A percentile compares a stretch with the other conserved stretches of the same genome.
Conservation (phyloP, 1,140 invertebrate genomes). For the Aphelinus certus region DNA sequence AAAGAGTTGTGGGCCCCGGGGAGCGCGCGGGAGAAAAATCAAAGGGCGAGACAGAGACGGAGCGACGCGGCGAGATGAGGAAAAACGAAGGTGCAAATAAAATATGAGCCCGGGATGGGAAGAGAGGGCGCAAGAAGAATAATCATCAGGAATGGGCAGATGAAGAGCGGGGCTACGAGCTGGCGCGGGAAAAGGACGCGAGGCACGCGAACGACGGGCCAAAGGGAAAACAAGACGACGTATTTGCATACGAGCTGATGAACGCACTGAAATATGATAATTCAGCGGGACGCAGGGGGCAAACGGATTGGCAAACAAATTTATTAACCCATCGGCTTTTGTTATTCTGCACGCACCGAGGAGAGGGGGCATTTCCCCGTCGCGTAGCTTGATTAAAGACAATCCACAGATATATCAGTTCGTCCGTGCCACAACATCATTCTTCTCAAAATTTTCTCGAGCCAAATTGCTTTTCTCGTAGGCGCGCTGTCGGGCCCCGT, state of each 20-base stretch:
- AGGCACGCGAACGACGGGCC: neutral
- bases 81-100: slow-evolving; percentile 36
- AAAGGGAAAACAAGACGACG: neutral
- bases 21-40: slow-evolving; percentile 19
- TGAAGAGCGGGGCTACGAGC: neutral
- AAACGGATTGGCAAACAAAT: neutral
- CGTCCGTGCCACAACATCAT: too few relatives aligned
- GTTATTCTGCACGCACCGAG: too few relatives aligned
- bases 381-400: too few relatives aligned
- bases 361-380: too few relatives aligned
- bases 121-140: neutral
- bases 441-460: too few relatives aligned
- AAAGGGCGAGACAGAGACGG: slow-evolving; percentile 23
- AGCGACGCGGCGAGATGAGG: slow-evolving; percentile 8
- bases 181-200: neutral
- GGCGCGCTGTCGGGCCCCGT: too few relatives aligned
- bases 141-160: neutral
- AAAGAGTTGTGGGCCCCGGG: slow-evolving; percentile 19
- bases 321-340: too few relatives aligned
- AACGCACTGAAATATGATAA: neutral
- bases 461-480: too few relatives aligned
- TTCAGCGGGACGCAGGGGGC: neutral
- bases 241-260: neutral
- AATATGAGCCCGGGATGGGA: slow-evolving; percentile 17
- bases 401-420: too few relatives aligned